phyloP scores from a whole-genome alignment of 2,888 invertebrate species.

The Kryphioiulus occultus region DNA sequence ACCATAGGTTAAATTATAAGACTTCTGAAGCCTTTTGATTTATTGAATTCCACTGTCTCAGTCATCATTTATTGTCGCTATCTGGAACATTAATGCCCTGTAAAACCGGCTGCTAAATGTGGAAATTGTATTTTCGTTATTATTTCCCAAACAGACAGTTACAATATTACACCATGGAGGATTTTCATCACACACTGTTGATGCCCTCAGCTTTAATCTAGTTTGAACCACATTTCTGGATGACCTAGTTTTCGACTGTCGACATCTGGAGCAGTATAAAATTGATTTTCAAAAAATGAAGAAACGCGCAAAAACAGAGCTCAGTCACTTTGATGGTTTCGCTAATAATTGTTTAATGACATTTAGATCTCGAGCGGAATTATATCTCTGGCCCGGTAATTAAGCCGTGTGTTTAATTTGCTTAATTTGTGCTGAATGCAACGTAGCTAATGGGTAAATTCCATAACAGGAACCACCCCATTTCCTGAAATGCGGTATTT shows the following conservation, averaged over 20 bases:
- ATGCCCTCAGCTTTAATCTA: neutral
- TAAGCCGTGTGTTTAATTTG: neutral
- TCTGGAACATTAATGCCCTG: neutral
- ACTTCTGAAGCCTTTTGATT: no score
- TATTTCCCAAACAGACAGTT: neutral
- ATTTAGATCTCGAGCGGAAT: neutral
- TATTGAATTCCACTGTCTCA: neutral
- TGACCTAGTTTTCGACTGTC: neutral
- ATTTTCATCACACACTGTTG: neutral
- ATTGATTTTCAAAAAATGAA: neutral
- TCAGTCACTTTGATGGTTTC: neutral
- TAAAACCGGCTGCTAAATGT: neutral
- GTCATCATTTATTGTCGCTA: neutral
- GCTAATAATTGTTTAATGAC: neutral
- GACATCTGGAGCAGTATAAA: conserved; percentile 5
- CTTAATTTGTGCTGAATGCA: neutral
- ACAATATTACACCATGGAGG: neutral
- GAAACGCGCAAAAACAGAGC: neutral
- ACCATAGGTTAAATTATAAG: no score
- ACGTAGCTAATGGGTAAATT: neutral
- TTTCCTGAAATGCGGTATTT: no score
- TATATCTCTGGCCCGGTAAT: neutral
- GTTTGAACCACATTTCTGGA: neutral
- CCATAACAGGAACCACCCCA: no score
- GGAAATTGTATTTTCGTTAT: neutral